Evolutionary conservation across 1,140 invertebrate species (phyloP).

Genomic region (Kradibia gibbosae): DNA sequence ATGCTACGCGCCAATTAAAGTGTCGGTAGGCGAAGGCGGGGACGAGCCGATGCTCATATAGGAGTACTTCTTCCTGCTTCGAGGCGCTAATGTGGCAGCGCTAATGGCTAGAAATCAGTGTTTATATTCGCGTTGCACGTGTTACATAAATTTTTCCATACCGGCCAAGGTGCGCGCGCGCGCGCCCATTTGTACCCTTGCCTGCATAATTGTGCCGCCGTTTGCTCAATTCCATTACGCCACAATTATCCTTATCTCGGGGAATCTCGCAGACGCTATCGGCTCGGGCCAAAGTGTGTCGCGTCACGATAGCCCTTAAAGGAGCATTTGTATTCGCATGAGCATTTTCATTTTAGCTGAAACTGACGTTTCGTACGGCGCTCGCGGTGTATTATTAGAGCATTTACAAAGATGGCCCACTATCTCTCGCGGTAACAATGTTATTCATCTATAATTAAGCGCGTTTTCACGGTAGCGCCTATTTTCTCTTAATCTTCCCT

Average conservation of each 20-base stretch:
- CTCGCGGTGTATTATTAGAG: not conserved
- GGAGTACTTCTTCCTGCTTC: not conserved
- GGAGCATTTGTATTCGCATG: not conserved
- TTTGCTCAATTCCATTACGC: slow-evolving; percentile 21
- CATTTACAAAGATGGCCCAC: not conserved
- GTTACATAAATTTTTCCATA: slow-evolving; percentile 20
- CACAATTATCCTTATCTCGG: slow-evolving; percentile 10
- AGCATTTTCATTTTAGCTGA: not conserved
- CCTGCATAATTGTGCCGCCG: slow-evolving; percentile 13
- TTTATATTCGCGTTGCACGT: not conserved
- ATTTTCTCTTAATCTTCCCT: too few species aligned
- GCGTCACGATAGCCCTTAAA: not conserved
- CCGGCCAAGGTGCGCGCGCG: too few species aligned
- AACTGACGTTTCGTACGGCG: not conserved
- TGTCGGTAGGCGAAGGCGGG: not conserved
- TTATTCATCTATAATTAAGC: too few species aligned
- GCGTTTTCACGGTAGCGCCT: too few species aligned
- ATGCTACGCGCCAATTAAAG: slow-evolving; percentile 34
- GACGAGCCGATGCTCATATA: not conserved
- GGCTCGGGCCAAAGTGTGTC: not conserved
- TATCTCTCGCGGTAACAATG: not conserved
- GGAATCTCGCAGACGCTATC: not conserved
- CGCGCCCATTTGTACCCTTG: not conserved
- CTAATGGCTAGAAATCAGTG: not conserved
- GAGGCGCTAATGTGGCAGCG: not conserved